These are phyloP conservation scores for Ruditapes philippinarum DNA, from an alignment of 1,140 invertebrate genomes.

Conservation along the genomic window DNA sequence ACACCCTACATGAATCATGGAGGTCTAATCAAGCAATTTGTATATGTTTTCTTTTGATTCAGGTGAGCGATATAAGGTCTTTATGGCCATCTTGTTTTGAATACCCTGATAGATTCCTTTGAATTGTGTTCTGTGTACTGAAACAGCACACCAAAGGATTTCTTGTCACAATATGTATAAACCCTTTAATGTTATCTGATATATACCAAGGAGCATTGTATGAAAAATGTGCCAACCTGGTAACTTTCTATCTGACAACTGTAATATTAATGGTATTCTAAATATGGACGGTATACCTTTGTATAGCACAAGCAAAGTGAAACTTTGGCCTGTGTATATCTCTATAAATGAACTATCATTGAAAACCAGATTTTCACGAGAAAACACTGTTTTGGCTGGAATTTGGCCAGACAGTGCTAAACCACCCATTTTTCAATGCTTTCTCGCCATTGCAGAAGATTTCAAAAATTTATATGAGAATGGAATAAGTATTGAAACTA, in stretches of 20 bases:
- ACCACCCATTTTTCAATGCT: conserved; percentile 63
- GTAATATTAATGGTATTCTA: too few relatives aligned
- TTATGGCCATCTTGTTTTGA: conserved; percentile 1
- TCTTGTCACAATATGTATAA: not conserved
- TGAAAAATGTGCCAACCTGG: too few relatives aligned
- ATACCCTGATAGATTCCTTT: too few relatives aligned
- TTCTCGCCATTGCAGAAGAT: conserved; percentile 42
- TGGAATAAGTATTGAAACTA: not conserved
- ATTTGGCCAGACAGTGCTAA: conserved; percentile 66
- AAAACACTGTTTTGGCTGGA: conserved; percentile 64
- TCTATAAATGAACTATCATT: conserved; percentile 67
- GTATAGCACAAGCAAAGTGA: too few relatives aligned
- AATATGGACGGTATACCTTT: too few relatives aligned
- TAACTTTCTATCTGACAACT: too few relatives aligned
- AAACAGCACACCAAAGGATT: not conserved
- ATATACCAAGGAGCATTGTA: too few relatives aligned
- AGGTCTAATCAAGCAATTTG: not conserved
- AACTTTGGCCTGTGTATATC: conserved; percentile 69
- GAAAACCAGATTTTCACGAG: conserved; percentile 54
- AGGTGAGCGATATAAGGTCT: conserved; percentile 7
- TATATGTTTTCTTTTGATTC: conserved; percentile 3
- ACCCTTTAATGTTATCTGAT: not conserved
- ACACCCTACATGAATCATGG: too few relatives aligned
- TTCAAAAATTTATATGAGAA: conserved; percentile 24
- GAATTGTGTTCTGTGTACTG: too few relatives aligned